Percentiles rank a stretch among this genome's conserved stretches.
These are phyloP conservation scores for Phrynosoma blainvillii DNA, from an alignment of 2,113 vertebrate species.

Conservation along the genomic window DNA sequence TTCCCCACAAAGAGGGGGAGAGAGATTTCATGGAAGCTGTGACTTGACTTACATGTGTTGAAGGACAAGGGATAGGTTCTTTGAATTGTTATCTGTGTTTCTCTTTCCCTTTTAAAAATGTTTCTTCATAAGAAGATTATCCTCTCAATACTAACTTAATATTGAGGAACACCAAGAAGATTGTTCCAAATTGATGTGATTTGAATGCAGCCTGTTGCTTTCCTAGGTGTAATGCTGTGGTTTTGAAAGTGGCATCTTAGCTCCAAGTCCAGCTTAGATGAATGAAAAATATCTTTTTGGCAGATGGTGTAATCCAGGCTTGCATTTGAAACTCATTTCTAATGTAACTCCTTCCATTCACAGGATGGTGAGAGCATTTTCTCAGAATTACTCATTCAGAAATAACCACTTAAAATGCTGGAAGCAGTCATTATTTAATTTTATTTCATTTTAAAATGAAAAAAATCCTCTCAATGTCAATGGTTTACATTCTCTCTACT, in stretches of 20 bases:
- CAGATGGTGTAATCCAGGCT: background rate
- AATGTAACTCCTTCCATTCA: background rate
- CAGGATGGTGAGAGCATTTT: background rate
- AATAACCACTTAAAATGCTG: background rate
- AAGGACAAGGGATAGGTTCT: conserved; percentile 11
- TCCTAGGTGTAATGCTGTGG: background rate
- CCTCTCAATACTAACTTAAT: background rate
- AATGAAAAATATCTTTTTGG: background rate
- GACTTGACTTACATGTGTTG: background rate
- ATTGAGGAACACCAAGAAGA: background rate
- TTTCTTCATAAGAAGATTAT: conserved; percentile 17
- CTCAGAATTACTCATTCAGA: background rate
- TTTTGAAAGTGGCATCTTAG: background rate
- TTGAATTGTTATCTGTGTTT: conserved; percentile 11
- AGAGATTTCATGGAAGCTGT: conserved; percentile 33
- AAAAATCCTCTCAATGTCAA: background rate
- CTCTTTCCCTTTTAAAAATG: conserved; percentile 14
- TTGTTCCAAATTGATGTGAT: background rate
- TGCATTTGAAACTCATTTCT: background rate
- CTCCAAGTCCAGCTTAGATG: background rate
- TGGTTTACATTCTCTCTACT: conserved; percentile 24
- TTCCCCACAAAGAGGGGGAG: too few species aligned
- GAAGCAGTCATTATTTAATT: background rate
- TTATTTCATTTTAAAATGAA: background rate
- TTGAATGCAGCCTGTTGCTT: background rate